Percentiles rank a stretch among this genome's conserved stretches.
Evolutionary conservation across 2,113 vertebrate genomes (phyloP).

Genomic region (Pterocles gutturalis): DNA sequence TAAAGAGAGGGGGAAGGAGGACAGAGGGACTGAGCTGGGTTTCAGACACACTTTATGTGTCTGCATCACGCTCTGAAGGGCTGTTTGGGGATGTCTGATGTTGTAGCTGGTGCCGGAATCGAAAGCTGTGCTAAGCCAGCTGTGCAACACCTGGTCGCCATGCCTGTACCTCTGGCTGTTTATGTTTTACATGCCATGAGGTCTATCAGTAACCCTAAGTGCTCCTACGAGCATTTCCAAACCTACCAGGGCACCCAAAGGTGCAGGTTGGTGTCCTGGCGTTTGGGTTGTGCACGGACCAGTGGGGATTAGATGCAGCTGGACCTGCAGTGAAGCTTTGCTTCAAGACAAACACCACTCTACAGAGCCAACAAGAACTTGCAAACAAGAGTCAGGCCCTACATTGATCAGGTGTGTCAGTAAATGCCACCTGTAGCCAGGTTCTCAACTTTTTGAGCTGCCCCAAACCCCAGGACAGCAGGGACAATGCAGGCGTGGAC

Average conservation of each 20-base stretch:
- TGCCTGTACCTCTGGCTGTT: not conserved
- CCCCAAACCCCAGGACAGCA: not conserved
- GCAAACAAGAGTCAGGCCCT: not conserved
- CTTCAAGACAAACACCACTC: fast-evolving
- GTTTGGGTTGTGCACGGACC: not conserved
- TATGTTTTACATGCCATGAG: fast-evolving
- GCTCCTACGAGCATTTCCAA: not conserved
- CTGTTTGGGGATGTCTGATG: not conserved
- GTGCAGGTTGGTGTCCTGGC: not conserved
- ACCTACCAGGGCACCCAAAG: not conserved
- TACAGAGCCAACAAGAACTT: not conserved
- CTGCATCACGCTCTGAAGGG: not conserved
- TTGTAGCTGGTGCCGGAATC: not conserved
- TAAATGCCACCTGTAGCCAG: not conserved
- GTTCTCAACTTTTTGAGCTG: not conserved
- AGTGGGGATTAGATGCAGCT: not conserved
- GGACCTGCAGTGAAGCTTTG: not conserved
- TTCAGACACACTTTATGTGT: not conserved
- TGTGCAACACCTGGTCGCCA: not conserved
- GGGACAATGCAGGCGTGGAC: fast-evolving
- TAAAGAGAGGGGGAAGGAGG: not conserved
- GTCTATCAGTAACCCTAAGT: not conserved
- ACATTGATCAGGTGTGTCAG: fast-evolving
- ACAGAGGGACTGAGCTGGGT: not conserved
- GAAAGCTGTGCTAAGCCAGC: not conserved